Evolutionary conservation across 2,797 vertebrate genomes (phyloP).

Genomic region (Chaenodraco wilsoni): DNA sequence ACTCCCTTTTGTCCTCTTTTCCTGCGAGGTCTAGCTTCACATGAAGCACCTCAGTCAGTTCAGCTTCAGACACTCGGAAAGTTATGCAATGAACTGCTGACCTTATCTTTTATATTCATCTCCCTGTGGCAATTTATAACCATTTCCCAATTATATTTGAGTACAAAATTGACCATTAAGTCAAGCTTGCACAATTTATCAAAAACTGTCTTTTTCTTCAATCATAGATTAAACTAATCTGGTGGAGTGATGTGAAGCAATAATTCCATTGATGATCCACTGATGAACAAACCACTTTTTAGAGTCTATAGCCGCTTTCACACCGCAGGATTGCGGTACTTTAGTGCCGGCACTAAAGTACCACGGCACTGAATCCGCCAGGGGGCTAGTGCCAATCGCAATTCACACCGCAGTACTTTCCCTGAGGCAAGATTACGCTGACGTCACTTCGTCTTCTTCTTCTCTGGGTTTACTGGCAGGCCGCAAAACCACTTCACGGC

Average conservation of each 20-base stretch:
- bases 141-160: constrained; percentile 37
- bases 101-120: constrained; percentile 33
- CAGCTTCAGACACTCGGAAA: constrained; percentile 26
- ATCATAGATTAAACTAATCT: constrained; percentile 44
- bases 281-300: constrained; percentile 53
- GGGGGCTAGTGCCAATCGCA: too few species aligned
- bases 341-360: too few species aligned
- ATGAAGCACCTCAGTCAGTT: background rate
- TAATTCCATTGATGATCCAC: constrained; percentile 43
- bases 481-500: too few species aligned
- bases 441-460: too few species aligned
- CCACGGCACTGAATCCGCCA: too few species aligned
- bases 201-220: constrained; percentile 22
- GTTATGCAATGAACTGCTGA: constrained; percentile 1
- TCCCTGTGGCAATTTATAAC: constrained; percentile 33
- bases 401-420: too few species aligned
- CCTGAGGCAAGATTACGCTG: too few species aligned
- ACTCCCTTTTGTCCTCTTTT: constrained; percentile 20
- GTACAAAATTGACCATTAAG: constrained; percentile 46
- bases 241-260: constrained; percentile 30
- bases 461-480: too few species aligned
- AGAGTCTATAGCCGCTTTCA: background rate
- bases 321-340: too few species aligned
- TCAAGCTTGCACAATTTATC: constrained; percentile 33
- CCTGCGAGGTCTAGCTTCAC: background rate